Conservation (phyloP, 2,113 vertebrate genomes). For the Saguinus midas region DNA sequence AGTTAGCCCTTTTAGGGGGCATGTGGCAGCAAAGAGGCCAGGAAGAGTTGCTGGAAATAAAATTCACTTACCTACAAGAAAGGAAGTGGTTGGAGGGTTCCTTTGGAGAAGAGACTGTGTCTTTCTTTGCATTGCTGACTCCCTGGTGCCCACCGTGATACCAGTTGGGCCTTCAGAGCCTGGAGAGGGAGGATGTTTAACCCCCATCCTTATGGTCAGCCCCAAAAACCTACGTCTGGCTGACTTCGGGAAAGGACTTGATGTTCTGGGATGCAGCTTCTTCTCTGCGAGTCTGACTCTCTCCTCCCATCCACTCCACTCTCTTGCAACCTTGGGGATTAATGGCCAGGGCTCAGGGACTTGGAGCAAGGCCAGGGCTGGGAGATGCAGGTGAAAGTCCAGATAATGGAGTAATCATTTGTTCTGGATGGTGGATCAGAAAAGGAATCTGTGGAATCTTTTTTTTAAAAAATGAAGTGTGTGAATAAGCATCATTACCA, state of each 20-base stretch:
- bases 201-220: not conserved
- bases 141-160: not conserved
- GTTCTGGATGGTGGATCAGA: not conserved
- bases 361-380: not conserved
- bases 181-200: no score
- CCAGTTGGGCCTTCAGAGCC: not conserved
- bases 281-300: not conserved
- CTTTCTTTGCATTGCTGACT: not conserved
- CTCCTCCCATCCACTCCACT: rapidly evolving
- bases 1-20: not conserved
- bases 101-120: not conserved
- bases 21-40: not conserved
- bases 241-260: not conserved
- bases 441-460: not conserved
- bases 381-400: not conserved
- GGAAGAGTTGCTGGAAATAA: rapidly evolving
- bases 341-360: no score
- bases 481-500: not conserved
- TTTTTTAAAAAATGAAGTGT: not conserved
- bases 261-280: not conserved
- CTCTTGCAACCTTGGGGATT: not conserved
- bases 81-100: not conserved
- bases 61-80: not conserved
- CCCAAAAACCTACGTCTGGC: not conserved
- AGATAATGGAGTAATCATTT: no score